Base-by-base conservation (phyloP, 2,797 vertebrate species). In the Rhynchonycteris naso region DNA sequence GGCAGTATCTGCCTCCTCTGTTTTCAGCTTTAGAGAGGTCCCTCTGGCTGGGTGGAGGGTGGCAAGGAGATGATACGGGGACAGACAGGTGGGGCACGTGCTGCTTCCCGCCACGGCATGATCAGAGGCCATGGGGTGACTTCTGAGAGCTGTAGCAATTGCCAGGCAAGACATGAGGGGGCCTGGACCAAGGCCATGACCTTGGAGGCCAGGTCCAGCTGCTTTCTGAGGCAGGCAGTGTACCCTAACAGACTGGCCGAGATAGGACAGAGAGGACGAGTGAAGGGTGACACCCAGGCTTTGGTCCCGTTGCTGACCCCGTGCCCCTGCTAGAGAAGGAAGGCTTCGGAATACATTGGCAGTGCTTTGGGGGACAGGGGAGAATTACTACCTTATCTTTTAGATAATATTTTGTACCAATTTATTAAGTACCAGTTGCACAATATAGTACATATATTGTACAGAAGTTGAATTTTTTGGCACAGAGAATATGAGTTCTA, bases 1-100 rank as follows among this genome's bases (percentile, higher is more conserved):
- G 63, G 35, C 75, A 33, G 35, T 8, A 16, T 8, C 50, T 13
- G 11, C 38, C 11, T 33, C 58, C 54, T 33, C 18, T 79, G 8
- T n/a, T 79, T n/a, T 7, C 58, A 16, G 76, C 71, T 59, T 79
- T 22, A 54, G 50, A 7, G 50, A 86, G 28, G 30, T 50, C 43
- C 26, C 13, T 59, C 14, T 63, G 19, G 12, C 66, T 63, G 15
- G 6, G 19, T 4, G 4, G 43, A 43, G 26, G 30, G 43, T 26
- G 3, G 56, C 2, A 4, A 18, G 56, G 35, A 65, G 47, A 43
- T 47, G 87, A 63, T 52, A 19, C 26, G 52, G 8, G 14, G 50
- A 43, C 56, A 50, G 52, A 11, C 9, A 1, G 2, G 1, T 63
- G 52, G 21, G n/a, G 18, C 0, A 0, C 3, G 0, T 30, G 28